These are phyloP conservation scores for Pedionomus torquatus DNA, from an alignment of 2,113 vertebrate genomes.

Conservation along the genomic window DNA sequence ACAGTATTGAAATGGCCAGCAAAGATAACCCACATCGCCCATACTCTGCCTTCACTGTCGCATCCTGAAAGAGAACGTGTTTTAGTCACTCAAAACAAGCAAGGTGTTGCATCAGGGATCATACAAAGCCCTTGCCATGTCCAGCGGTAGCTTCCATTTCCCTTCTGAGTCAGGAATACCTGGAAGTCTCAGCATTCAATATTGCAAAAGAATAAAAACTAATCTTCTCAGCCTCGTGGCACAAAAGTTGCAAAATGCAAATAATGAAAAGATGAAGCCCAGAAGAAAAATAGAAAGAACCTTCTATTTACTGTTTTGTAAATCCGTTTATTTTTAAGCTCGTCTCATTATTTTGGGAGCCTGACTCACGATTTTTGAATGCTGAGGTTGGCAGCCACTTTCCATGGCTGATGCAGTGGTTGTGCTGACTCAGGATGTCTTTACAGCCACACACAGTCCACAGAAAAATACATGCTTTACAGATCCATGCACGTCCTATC, in stretches of 20 bases:
- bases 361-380: slow-evolving; percentile 26
- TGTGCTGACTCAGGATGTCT: slow-evolving; percentile 50
- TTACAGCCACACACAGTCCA: not conserved
- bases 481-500: not conserved
- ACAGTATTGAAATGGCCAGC: not conserved
- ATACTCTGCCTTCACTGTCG: not conserved
- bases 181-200: not conserved
- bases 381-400: slow-evolving; percentile 9
- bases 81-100: not conserved
- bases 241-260: not conserved
- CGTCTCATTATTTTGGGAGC: not conserved
- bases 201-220: not conserved
- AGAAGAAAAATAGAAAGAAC: not conserved
- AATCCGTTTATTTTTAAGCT: slow-evolving; percentile 28
- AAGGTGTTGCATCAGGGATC: not conserved
- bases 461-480: slow-evolving; percentile 4
- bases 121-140: not conserved
- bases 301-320: slow-evolving; percentile 30
- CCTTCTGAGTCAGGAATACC: not conserved
- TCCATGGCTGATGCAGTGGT: not conserved
- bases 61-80: not conserved
- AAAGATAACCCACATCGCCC: not conserved
- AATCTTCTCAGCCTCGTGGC: not conserved
- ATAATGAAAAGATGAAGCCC: not conserved
- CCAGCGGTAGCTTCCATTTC: not conserved